These are phyloP conservation scores for Zaprionus capensis DNA, from an alignment of 1,140 invertebrate genomes.

Conservation along the genomic window DNA sequence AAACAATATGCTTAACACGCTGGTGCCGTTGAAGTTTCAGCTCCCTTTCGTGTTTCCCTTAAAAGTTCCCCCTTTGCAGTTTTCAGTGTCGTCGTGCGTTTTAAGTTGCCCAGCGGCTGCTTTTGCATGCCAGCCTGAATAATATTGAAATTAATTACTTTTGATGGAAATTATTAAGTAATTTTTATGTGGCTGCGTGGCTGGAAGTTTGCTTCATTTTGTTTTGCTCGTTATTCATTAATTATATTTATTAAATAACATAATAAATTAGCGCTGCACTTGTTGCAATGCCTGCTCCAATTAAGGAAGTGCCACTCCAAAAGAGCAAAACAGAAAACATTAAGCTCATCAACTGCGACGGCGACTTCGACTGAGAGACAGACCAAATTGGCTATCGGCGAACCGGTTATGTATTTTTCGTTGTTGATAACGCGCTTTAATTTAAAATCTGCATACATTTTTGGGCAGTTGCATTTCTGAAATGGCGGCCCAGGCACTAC, in stretches of 20 bases:
- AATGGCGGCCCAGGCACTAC: conserved; percentile 18
- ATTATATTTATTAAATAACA: conserved; percentile 81
- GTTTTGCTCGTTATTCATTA: conserved; percentile 38
- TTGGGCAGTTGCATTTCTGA: conserved; percentile 62
- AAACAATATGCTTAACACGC: conserved; percentile 68
- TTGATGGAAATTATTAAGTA: conserved; percentile 83
- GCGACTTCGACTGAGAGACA: conserved; percentile 48
- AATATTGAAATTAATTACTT: conserved; percentile 83
- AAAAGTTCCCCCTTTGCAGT: not conserved
- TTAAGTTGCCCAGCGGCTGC: conserved; percentile 16
- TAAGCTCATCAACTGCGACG: conserved; percentile 55
- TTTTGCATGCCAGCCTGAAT: conserved; percentile 54
- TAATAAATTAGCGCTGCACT: conserved; percentile 81
- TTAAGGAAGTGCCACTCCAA: conserved; percentile 80
- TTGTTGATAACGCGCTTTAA: conserved; percentile 77
- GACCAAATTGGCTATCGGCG: conserved; percentile 74
- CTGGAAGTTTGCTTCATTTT: conserved; percentile 31
- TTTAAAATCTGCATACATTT: conserved; percentile 82
- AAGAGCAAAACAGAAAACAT: conserved; percentile 13
- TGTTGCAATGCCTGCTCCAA: conserved; percentile 75
- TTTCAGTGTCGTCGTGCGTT: not conserved
- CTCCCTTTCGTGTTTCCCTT: not conserved
- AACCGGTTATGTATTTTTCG: conserved; percentile 61
- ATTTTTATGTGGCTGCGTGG: conserved; percentile 58
- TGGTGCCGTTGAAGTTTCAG: conserved; percentile 32